These are phyloP conservation scores for Microtus pennsylvanicus DNA, from an alignment of 2,113 vertebrate species.

Conservation along the genomic window DNA sequence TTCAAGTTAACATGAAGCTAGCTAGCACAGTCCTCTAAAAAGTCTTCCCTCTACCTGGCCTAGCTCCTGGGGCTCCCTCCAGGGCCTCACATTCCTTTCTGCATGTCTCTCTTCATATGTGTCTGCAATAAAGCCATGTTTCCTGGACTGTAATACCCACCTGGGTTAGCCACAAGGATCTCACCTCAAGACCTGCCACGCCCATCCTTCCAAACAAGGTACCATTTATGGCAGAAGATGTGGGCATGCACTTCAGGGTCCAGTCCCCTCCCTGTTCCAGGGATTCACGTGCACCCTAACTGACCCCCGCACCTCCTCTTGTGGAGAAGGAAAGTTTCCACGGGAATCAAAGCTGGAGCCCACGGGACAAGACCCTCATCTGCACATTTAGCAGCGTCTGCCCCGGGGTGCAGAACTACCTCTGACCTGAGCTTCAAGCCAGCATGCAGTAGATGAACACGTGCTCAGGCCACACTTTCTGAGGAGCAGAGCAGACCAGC, in stretches of 20 bases:
- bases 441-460: neutral
- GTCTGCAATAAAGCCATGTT: neutral
- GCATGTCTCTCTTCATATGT: neutral
- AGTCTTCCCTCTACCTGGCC: neutral
- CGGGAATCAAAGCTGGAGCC: neutral
- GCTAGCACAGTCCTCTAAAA: neutral
- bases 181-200: neutral
- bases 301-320: neutral
- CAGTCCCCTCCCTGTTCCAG: too few relatives aligned
- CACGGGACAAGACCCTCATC: neutral
- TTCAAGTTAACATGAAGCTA: neutral
- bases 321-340: neutral
- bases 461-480: neutral
- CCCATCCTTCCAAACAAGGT: neutral
- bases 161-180: neutral
- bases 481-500: neutral
- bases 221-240: neutral
- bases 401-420: neutral
- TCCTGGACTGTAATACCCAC: too few relatives aligned
- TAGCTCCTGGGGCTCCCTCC: neutral
- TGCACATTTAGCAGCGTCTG: neutral
- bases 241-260: neutral
- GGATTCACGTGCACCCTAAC: neutral
- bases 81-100: neutral
- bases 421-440: neutral